Base-by-base conservation (phyloP, 2,888 invertebrate species). In the Stenodera caucasica region DNA sequence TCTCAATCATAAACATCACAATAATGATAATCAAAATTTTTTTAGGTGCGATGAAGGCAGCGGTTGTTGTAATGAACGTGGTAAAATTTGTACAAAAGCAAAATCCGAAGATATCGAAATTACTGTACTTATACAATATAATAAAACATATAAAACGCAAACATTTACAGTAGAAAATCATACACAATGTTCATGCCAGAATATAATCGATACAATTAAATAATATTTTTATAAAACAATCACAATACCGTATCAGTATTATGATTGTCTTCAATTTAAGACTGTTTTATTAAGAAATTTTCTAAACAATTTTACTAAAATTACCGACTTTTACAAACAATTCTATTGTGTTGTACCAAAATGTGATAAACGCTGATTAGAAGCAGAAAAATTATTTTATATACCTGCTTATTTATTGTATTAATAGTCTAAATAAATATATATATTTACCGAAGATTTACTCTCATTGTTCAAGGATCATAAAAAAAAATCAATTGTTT, bases 21-120 rank as follows among this genome's bases (percentile, higher is more conserved):
- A 32, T 30, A 49, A 26, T 6, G 32, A 14, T 9, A 55, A 40
- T 6, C 2, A 11, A n/a, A 15, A 18, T 58, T 61, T 23, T 55
- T 61, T 32, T 53, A 61, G 61, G 49, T 61, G 61, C 14, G 61
- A 58, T 26, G 58, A 51, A 26, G 58, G 58, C 6, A 55, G 32
- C 18, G 61, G 61, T 6, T 61, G 61, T 53, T 61, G 61, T 52
- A 11, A 11, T 15, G 21, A 26, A 45, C 40, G 35, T 26, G 26
- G 35, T 11, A 33, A 30, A 49, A 18, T 61, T 29, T 61, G 61
- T 26, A 51, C 49, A 18, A 50, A 18, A 21, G 49, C 53, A 9
- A 55, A 55, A 11, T 11, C 21, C 2, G 56, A 60, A 33, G 49
- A 33, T 30, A 12, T 60, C 2, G 52, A 55, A 32, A 54, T 54